Base-by-base conservation (phyloP, 2,113 vertebrate species). In the Meles meles region DNA sequence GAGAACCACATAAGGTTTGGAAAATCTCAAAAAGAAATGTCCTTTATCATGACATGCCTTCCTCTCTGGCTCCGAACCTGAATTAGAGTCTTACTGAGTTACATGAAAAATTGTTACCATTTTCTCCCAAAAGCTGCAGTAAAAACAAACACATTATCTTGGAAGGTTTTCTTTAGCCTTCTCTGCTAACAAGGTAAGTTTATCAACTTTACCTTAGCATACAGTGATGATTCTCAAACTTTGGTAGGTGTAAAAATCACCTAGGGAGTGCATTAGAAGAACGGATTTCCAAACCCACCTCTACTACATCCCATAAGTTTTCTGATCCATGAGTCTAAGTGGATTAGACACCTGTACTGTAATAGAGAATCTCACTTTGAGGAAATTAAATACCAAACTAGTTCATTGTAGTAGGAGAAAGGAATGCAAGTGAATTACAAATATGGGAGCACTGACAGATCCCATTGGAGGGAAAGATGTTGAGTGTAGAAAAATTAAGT, bases 41-140 rank as follows among this genome's bases (percentile, higher is more conserved):
- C 42, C 20, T 9, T 96, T 96, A 91, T 84, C 92, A 90, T 87
- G 20, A 82, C 23, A 42, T 81, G 63, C 89, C 87, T 67, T 96
- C 69, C 89, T 93, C 57, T 29, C 15, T 7, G 52, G 29, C 29
- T 93, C 57, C n/a, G 39, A 85, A 71, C 3, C 82, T 94, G 65
- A 95, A 94, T 93, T 95, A 96, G 79, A 88, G 17, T 88, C 72
- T 93, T 91, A 97, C 72, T 93, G 67, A 94, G 72, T 97, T 97
- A 97, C 88, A 79, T 12, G 17, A 67, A 90, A 94, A 98, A 87
- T 77, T 88, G 57, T 90, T 97, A 84, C 85, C 90, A 96, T 69
- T 91, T 69, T 87, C 72, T 95, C 34, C 27, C 74, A 6, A 86
- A 97, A 80, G 72, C 77, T 65, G 18, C 57, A 61, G 31, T 92